phyloP scores from a whole-genome alignment of 2,113 vertebrate species.

The Lynx canadensis region DNA sequence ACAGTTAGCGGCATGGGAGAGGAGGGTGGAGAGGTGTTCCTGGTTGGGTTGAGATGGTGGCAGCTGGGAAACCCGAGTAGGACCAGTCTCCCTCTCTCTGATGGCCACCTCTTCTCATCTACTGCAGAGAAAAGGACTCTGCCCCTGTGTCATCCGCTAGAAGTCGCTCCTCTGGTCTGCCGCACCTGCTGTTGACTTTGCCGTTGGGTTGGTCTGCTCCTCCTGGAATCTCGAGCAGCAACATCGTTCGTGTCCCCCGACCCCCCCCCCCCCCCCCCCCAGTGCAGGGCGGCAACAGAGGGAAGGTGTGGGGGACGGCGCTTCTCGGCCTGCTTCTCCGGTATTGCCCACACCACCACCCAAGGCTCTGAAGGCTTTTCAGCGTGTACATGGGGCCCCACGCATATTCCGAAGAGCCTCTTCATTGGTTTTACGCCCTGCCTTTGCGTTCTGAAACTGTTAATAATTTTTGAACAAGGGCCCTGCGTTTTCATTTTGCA shows the following conservation, averaged over 20 bases:
- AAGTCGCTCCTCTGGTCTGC: background rate
- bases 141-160: rapidly evolving
- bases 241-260: too few species aligned
- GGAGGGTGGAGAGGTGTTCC: background rate
- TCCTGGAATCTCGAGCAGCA: background rate
- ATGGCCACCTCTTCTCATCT: background rate
- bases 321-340: background rate
- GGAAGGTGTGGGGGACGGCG: background rate
- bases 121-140: background rate
- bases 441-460: background rate
- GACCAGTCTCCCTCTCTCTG: background rate
- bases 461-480: background rate
- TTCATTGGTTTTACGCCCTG: background rate
- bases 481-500: background rate
- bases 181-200: background rate
- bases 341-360: too few species aligned
- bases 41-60: background rate
- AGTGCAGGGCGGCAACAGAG: rapidly evolving
- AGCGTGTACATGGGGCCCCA: background rate
- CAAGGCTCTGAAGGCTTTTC: background rate
- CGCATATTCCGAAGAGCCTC: background rate
- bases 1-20: background rate
- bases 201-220: background rate
- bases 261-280: background rate
- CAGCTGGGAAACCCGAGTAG: background rate